Percentiles rank a stretch among this genome's conserved stretches.
Evolutionary conservation across 2,888 invertebrate genomes (phyloP).

Genomic region (Steinernema carpocapsae): DNA sequence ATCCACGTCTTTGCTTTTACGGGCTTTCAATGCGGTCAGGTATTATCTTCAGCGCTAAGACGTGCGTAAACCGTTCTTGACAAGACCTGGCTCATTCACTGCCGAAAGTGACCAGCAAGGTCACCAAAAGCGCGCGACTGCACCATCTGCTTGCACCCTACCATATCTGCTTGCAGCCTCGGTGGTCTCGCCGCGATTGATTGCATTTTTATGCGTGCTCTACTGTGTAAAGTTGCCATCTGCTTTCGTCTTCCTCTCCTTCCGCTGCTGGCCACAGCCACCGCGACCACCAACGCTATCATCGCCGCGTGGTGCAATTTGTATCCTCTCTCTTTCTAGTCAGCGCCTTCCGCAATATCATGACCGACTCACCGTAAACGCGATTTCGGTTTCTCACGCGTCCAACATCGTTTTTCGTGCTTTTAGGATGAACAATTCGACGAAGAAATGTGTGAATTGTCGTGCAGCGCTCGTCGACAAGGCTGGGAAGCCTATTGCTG

Average conservation of each 20-base stretch:
- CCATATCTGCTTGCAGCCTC: too few species aligned
- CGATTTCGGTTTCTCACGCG: background rate
- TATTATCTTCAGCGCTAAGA: too few species aligned
- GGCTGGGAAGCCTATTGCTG: background rate
- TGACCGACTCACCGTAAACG: slow-evolving; percentile 4
- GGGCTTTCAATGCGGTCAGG: too few species aligned
- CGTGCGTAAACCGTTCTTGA: too few species aligned
- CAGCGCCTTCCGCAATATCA: background rate
- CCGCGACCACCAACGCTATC: background rate
- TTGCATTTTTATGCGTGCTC: background rate
- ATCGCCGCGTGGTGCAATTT: background rate
- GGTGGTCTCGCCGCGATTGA: slow-evolving; percentile 4
- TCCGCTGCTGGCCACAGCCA: background rate
- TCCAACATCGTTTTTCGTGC: too few species aligned
- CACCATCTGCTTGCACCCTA: too few species aligned
- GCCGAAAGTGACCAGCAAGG: too few species aligned
- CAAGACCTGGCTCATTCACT: too few species aligned
- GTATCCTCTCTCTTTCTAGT: background rate
- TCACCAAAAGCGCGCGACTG: too few species aligned
- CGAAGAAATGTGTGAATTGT: slow-evolving; percentile 52
- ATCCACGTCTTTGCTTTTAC: too few species aligned
- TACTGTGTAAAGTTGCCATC: background rate
- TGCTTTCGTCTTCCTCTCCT: background rate
- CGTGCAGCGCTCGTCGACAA: slow-evolving; percentile 43
- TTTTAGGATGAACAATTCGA: slow-evolving; percentile 29